Evolutionary conservation across 2,888 invertebrate species (phyloP).

Genomic region (Epirrhoe alternata): DNA sequence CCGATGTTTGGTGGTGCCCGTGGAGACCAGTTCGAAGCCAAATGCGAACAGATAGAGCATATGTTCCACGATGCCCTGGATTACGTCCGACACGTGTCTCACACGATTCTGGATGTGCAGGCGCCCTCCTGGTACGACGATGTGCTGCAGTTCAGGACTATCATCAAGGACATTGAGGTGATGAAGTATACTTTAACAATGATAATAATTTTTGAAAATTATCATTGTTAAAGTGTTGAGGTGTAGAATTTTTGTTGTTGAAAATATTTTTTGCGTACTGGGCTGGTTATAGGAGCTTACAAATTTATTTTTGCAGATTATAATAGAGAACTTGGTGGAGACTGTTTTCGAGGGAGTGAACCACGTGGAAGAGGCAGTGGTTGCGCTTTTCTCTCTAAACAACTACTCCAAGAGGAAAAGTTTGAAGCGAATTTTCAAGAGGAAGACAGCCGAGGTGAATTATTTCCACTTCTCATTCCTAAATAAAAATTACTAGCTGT

Average conservation of each 20-base stretch:
- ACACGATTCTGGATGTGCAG: conserved; percentile 91
- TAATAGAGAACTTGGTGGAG: conserved; percentile 92
- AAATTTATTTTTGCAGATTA: conserved; percentile 87
- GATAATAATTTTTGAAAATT: no score
- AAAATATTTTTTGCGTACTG: no score
- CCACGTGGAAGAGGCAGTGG: conserved; percentile 92
- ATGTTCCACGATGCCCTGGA: conserved; percentile 88
- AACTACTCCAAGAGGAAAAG: conserved; percentile 91
- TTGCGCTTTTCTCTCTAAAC: conserved; percentile 90
- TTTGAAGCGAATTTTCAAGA: conserved; percentile 88
- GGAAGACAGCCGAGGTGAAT: conserved; percentile 86
- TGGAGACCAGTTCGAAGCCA: conserved; percentile 87
- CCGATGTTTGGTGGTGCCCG: conserved; percentile 92
- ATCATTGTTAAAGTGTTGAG: no score
- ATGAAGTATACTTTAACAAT: neutral
- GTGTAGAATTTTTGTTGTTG: no score
- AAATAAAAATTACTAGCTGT: no score
- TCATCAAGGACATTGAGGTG: conserved; percentile 87
- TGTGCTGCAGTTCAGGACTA: conserved; percentile 85
- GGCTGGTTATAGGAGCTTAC: no score
- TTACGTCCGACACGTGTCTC: conserved; percentile 85
- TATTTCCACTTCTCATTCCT: conserved; percentile 55
- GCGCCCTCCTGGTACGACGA: conserved; percentile 93
- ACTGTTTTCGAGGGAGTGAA: conserved; percentile 91
- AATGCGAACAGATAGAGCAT: conserved; percentile 89